phyloP scores from a whole-genome alignment of 2,888 invertebrate genomes.

The Agrochola lota region DNA sequence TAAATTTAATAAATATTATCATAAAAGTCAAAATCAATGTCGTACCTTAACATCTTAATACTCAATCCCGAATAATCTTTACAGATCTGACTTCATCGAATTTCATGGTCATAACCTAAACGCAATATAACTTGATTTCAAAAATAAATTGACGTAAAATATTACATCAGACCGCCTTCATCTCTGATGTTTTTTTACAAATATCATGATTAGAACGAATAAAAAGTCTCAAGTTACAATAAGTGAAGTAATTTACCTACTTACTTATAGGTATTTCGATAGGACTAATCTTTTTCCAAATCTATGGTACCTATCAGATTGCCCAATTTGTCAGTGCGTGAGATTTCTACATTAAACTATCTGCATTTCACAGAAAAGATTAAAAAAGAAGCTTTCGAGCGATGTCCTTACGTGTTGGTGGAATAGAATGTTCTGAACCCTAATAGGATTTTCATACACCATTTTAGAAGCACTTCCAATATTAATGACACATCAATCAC shows the following conservation, averaged over 20 bases:
- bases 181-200: conserved; percentile 21
- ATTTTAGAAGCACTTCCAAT: neutral
- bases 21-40: conserved; percentile 56
- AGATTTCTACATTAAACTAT: conserved; percentile 1
- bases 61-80: conserved; percentile 47
- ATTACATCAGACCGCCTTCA: conserved; percentile 26
- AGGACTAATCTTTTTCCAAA: neutral
- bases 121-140: conserved; percentile 36
- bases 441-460: neutral
- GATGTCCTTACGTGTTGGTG: neutral
- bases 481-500: conserved; percentile 31
- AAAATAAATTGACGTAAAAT: conserved; percentile 33
- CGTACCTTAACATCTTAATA: conserved; percentile 45
- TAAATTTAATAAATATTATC: conserved; percentile 37
- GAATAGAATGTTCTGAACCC: neutral
- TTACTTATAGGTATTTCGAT: too few species aligned
- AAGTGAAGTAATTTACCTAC: neutral
- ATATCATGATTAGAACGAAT: conserved; percentile 19
- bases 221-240: conserved; percentile 39
- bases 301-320: neutral
- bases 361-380: neutral
- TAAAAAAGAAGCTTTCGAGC: neutral
- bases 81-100: conserved; percentile 57
- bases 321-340: neutral
- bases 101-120: conserved; percentile 43